Evolutionary conservation across 2,888 invertebrate genomes (phyloP), one percentile per base, ranked within the genome.

Genomic region (Eupithecia vulgata): DNA sequence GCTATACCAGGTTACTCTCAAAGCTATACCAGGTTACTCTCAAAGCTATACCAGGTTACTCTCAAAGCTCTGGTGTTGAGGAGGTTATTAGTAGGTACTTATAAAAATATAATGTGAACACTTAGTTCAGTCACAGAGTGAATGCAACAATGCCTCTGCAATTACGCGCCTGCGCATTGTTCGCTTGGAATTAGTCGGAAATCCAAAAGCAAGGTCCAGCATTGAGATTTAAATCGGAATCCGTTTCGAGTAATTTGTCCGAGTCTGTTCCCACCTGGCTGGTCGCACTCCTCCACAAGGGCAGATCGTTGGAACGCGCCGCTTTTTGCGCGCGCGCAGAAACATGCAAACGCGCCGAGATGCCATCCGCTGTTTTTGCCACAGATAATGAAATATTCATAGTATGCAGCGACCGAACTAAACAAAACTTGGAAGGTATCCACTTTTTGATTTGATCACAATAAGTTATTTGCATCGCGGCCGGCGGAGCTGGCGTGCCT

Each of bases 361-460:
- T 81, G 84, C 82, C 79, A 78, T 79, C 75, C 78, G 72, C 79
- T 79, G 87, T 90, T 89, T 90, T 89, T 82, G 79, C 72, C 80
- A 79, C 84, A 48, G 67, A 70, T 89, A 87, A 90, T 90, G 87
- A 89, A 91, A 91, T 88, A 92, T 92, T 90, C 89, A 91, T 90
- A 81, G 80, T 82, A 82, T 83, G 82, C 83, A 81, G 83, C 81
- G 81, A 77, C 72, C 79, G 70, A 74, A 67, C 74, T 75, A 71
- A 75, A 59, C 78, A 77, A 73, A 75, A 75, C 75, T 76, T 75
- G 75, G 79, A 73, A 80, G 73, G 76, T 79, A 80, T 71, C 81
- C 80, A 79, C 80, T 82, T 82, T 81, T 82, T 78, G 79, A 81
- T 70, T 42, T 71, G 71, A 74, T 72, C 78, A 80, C 81, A 79